A percentile compares a stretch with the other conserved stretches of the same genome.
Evolutionary conservation across 2,797 vertebrate genomes (phyloP).

Genomic region (Iguana delicatissima): DNA sequence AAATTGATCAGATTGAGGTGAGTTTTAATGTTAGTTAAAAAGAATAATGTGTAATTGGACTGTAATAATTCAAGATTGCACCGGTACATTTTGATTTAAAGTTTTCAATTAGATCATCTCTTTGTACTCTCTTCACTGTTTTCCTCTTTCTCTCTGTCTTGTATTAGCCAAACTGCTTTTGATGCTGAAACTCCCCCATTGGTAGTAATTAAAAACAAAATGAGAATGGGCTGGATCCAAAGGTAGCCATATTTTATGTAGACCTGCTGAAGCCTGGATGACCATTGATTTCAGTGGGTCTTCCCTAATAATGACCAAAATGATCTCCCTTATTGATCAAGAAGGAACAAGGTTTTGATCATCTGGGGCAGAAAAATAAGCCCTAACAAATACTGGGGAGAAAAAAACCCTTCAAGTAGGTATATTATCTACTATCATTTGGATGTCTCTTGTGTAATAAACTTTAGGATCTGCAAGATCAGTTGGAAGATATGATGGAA

Average conservation of each 20-base stretch:
- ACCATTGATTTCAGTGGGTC: neutral
- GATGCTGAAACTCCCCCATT: neutral
- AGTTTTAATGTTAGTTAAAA: slow-evolving; percentile 23
- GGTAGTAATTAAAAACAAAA: neutral
- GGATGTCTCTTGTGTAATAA: neutral
- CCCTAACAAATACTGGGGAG: neutral
- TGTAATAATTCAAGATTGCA: neutral
- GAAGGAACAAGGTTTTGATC: neutral
- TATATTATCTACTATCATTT: neutral
- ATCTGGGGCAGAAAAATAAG: neutral
- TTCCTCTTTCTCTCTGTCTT: neutral
- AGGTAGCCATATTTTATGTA: neutral
- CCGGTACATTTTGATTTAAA: neutral
- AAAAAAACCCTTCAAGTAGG: neutral
- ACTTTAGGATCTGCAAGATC: slow-evolving; percentile 92
- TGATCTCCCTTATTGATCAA: neutral
- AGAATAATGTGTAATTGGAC: neutral
- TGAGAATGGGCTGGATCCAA: neutral
- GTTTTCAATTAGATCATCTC: neutral
- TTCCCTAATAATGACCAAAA: neutral
- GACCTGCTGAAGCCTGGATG: neutral
- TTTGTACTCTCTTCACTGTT: neutral
- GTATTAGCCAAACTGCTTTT: neutral
- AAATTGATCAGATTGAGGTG: slow-evolving; percentile 98
- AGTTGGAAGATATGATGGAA: slow-evolving; percentile 99